Evolutionary conservation across 2,797 vertebrate species (phyloP).

Genomic region (Apogon hyalosoma): DNA sequence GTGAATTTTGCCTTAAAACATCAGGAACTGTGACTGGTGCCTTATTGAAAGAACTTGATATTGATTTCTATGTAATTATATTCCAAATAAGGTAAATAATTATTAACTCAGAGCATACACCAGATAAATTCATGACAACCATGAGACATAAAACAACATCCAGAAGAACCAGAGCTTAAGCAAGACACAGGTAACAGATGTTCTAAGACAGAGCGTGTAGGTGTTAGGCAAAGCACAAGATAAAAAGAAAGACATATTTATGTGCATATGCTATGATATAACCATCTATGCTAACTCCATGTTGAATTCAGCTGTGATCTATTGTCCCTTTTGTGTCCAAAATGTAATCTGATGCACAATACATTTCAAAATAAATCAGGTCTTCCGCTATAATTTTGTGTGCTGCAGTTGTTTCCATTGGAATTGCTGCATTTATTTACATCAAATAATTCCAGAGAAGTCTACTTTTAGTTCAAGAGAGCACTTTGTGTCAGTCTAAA

Average conservation of each 20-base stretch:
- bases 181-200: constrained; percentile 11
- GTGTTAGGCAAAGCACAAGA: constrained; percentile 20
- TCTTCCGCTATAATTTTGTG: not conserved
- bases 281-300: not conserved
- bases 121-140: constrained; percentile 22
- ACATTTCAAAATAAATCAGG: not conserved
- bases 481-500: constrained; percentile 13
- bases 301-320: not conserved
- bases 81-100: constrained; percentile 20
- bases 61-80: constrained; percentile 17
- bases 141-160: constrained; percentile 21
- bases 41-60: not conserved
- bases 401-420: not conserved
- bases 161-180: constrained; percentile 23
- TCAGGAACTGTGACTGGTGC: not conserved
- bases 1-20: constrained; percentile 5
- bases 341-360: not conserved
- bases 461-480: not conserved
- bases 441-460: not conserved
- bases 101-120: constrained; percentile 8
- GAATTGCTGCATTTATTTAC: constrained; percentile 1
- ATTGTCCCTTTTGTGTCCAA: not conserved
- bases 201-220: not conserved
- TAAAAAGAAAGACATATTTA: constrained; percentile 1
- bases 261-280: constrained; percentile 2